Conservation (phyloP, 2,113 vertebrate species). For the Tenrec ecaudatus region DNA sequence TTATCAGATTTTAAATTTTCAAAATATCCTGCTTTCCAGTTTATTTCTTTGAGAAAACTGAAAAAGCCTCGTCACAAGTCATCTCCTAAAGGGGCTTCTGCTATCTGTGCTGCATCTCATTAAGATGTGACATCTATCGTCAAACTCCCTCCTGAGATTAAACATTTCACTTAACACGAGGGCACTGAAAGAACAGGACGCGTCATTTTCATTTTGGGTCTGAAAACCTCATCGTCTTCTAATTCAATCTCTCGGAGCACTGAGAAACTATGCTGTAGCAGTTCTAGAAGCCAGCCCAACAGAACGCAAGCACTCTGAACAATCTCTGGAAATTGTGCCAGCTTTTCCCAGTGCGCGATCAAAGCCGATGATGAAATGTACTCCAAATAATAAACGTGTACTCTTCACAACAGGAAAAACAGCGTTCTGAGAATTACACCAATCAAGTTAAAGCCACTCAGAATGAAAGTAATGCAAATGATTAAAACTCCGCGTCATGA, state of each 20-base stretch:
- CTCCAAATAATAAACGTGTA: constrained; percentile 16
- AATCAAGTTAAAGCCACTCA: constrained; percentile 48
- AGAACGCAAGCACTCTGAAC: not conserved
- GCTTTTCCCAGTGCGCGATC: not conserved
- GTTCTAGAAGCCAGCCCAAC: constrained; percentile 1
- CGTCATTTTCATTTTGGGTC: constrained; percentile 62
- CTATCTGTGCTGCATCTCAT: constrained; percentile 80
- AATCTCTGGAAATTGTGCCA: not conserved
- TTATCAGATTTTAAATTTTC: constrained; percentile 49
- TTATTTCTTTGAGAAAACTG: constrained; percentile 62
- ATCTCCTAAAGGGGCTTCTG: constrained; percentile 76
- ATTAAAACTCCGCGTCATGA: not conserved
- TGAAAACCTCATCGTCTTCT: constrained; percentile 71
- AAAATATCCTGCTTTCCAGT: constrained; percentile 40
- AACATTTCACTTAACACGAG: constrained; percentile 76
- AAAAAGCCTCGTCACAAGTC: constrained; percentile 61
- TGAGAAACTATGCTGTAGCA: constrained; percentile 59
- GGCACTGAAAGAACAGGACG: constrained; percentile 70
- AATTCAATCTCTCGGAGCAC: constrained; percentile 44
- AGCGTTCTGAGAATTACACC: constrained; percentile 13
- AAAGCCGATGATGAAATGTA: constrained; percentile 24
- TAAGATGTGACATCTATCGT: constrained; percentile 77
- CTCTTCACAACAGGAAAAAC: constrained; percentile 5
- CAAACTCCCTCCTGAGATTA: constrained; percentile 72
- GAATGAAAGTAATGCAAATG: constrained; percentile 39